These are phyloP conservation scores for Lepidurus packardi DNA, from an alignment of 1,140 invertebrate species.

Conservation along the genomic window DNA sequence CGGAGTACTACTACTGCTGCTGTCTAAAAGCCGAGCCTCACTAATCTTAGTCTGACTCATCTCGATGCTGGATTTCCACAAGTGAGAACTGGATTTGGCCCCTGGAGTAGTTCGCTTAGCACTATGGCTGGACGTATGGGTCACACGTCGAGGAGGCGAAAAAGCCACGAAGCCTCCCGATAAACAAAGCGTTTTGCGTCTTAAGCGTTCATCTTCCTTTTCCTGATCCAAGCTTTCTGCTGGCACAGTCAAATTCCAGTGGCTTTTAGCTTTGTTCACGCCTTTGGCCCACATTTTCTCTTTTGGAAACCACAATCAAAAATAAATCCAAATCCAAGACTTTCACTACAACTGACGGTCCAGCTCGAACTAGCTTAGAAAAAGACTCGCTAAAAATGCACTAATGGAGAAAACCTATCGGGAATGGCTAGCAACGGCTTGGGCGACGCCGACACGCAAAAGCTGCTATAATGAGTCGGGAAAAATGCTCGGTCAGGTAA, in stretches of 20 bases:
- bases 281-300: conserved; percentile 15
- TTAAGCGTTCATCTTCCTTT: conserved; percentile 3
- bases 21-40: neutral
- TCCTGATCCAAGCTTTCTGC: neutral
- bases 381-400: no score
- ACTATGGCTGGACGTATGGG: neutral
- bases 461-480: neutral
- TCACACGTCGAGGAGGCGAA: neutral
- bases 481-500: conserved; percentile 14
- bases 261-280: conserved; percentile 6
- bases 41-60: neutral
- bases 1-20: neutral
- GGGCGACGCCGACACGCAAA: neutral
- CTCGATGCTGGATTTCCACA: neutral
- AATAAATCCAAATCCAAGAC: neutral
- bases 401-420: no score
- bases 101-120: neutral
- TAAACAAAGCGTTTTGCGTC: neutral
- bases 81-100: neutral
- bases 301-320: neutral
- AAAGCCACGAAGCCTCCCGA: conserved; percentile 4
- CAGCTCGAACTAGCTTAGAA: neutral
- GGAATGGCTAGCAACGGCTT: no score
- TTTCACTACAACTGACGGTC: neutral
- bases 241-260: neutral